Evolutionary conservation across 2,113 vertebrate species (phyloP).

Genomic region (Propithecus coquereli): DNA sequence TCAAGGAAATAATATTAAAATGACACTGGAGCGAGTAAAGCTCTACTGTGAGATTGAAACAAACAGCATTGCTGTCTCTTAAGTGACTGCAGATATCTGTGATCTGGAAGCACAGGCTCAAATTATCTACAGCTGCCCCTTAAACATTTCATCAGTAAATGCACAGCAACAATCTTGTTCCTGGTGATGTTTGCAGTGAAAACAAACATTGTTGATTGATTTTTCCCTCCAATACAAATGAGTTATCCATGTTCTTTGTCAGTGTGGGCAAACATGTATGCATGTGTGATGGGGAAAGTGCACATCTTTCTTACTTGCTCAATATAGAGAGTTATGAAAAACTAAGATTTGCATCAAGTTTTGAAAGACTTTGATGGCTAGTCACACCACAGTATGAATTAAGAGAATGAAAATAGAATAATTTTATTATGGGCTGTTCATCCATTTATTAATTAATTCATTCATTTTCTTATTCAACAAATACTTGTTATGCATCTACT

Average conservation of each 20-base stretch:
- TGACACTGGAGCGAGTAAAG: constrained; percentile 29
- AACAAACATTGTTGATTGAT: constrained; percentile 57
- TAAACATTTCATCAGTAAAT: constrained; percentile 62
- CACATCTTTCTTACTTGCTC: background rate
- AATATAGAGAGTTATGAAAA: background rate
- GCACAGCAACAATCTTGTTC: constrained; percentile 46
- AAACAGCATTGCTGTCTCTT: constrained; percentile 33
- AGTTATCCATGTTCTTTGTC: constrained; percentile 28
- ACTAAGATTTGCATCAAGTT: background rate
- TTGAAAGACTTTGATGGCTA: constrained; percentile 9
- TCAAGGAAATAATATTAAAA: constrained; percentile 50
- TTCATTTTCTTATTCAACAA: background rate
- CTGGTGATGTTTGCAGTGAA: constrained; percentile 35
- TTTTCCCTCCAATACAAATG: constrained; percentile 11
- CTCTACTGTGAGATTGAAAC: constrained; percentile 51
- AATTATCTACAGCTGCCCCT: constrained; percentile 49
- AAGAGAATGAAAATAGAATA: constrained; percentile 12
- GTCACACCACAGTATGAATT: background rate
- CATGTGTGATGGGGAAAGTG: background rate
- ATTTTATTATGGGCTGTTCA: background rate
- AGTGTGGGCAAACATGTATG: background rate
- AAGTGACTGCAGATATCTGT: constrained; percentile 49
- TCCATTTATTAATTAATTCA: background rate
- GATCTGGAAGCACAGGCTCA: constrained; percentile 38
- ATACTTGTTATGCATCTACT: background rate